Evolutionary conservation across 2,888 invertebrate species (phyloP).

Genomic region (Taphrorychus bicolor): DNA sequence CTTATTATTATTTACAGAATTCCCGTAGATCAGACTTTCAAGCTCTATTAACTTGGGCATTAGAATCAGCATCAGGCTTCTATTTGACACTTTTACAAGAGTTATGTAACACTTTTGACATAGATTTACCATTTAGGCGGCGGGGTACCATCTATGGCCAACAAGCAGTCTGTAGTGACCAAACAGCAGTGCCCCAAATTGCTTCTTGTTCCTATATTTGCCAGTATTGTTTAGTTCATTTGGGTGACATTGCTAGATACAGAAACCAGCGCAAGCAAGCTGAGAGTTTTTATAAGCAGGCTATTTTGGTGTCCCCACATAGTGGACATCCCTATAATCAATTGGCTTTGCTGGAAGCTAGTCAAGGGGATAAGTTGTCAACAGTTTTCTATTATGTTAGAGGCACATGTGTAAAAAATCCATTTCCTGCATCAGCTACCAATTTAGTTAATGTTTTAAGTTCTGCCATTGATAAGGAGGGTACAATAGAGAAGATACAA

Average conservation of each 20-base stretch:
- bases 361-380: constrained; percentile 79
- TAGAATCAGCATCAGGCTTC: constrained; percentile 86
- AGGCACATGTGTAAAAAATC: constrained; percentile 82
- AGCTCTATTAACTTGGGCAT: constrained; percentile 78
- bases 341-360: constrained; percentile 81
- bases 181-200: constrained; percentile 63
- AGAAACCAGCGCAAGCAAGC: constrained; percentile 81
- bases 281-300: constrained; percentile 85
- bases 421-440: constrained; percentile 83
- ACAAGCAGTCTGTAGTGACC: constrained; percentile 48
- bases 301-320: constrained; percentile 74
- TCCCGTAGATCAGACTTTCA: constrained; percentile 77
- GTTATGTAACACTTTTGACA: constrained; percentile 80
- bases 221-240: constrained; percentile 87
- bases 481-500: constrained; percentile 62
- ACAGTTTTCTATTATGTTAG: constrained; percentile 88
- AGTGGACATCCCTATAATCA: constrained; percentile 92
- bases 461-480: constrained; percentile 62
- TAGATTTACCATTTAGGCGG: constrained; percentile 79
- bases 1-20: constrained; percentile 68
- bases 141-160: constrained; percentile 57
- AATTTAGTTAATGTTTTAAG: constrained; percentile 79
- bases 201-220: constrained; percentile 84
- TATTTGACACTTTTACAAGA: constrained; percentile 77
- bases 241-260: constrained; percentile 87